Evolutionary conservation across 2,113 vertebrate species (phyloP), one percentile per base, ranked within the genome.

Genomic region (Guaruba guarouba): DNA sequence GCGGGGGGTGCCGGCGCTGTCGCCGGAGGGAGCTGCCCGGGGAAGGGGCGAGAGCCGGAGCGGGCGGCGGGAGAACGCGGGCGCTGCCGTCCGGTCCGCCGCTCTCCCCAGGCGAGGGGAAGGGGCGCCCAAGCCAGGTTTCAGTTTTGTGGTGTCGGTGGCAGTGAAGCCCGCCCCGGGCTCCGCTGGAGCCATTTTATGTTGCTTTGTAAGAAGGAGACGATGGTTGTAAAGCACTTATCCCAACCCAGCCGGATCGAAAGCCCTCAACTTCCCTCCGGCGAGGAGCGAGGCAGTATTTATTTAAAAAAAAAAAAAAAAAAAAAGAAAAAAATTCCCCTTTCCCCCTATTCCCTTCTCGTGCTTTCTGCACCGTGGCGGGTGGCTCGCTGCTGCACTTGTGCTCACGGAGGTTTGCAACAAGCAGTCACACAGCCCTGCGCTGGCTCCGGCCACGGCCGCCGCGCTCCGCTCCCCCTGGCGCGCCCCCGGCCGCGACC

Each of bases 391-490:
- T 91, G 92, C 90, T 93, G 94, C 92, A 66, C 95, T 96, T 46
- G 96, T 83, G 82, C 96, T 97, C 98, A 97, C 97, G 54, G 96
- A 97, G 98, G 97, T 98, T 97, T 96, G 97, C 98, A 97, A 98
- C 95, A 98, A 98, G 97, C 98, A 98, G 98, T 98, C 97, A 97
- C 98, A 98, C 93, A 81, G 85, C 85, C 94, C 96, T 94, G 94
- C 82, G 92, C 89, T 24, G 91, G 86, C 54, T 59, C 94, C 94
- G 55, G 55, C 89, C 70, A 71, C 75, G 74, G 67, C 93, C 80
- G 71, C 84, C 37, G 86, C 89, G 43, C 49, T 81, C 89, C 89
- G 52, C n/a, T 86, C 93, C 97, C 94, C 93, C 46, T 75, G 48
- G 20, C 82, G 82, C 96, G 86, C 94, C 94, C 88, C 97, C 97